Evolutionary conservation across 2,113 vertebrate species (phyloP), one percentile per base, ranked within the genome.

Genomic region (Apodemus sylvaticus): DNA sequence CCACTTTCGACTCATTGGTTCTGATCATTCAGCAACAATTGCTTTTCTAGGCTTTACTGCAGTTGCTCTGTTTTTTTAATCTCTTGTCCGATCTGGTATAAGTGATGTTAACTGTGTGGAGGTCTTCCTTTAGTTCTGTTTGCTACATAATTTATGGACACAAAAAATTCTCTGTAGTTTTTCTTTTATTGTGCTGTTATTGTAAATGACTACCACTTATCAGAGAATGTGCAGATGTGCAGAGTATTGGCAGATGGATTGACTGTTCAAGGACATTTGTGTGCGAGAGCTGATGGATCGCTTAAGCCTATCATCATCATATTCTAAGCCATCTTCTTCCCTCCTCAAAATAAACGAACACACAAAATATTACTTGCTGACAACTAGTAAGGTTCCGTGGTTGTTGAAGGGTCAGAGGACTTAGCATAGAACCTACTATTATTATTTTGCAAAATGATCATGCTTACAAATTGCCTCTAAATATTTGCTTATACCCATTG

Each of bases 161-260:
- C 66, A 97, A 92, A 91, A 55, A 55, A 1, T 1, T 19, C 3
- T 60, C 55, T 36, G 14, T 45, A 48, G 66, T 62, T 94, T 79
- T 31, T 39, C 45, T n/a, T n/a, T n/a, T n/a, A n/a, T n/a, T 74
- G 0, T 2, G 31, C 60, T 89, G 73, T 68, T 95, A 31, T 86
- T 29, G 48, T 93, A 22, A 78, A 9, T 24, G 92, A 97, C 93
- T 77, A 34, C 24, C 78, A 97, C 83, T 82, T 91, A 39, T 11
- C 87, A 78, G 94, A 93, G 60, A 60, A 86, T 45, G 0, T 71
- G 73, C 86, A 90, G 62, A 94, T 66, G 0, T 71, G 73, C 86
- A 90, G 62, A 94, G 70, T 96, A 94, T 17, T 71, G 36, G 58
- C 85, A 96, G 14, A 68, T 22, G 94, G 92, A 96, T 13, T 96